Base-by-base conservation (phyloP, 1,140 invertebrate species). In the Temnothorax nylanderi region DNA sequence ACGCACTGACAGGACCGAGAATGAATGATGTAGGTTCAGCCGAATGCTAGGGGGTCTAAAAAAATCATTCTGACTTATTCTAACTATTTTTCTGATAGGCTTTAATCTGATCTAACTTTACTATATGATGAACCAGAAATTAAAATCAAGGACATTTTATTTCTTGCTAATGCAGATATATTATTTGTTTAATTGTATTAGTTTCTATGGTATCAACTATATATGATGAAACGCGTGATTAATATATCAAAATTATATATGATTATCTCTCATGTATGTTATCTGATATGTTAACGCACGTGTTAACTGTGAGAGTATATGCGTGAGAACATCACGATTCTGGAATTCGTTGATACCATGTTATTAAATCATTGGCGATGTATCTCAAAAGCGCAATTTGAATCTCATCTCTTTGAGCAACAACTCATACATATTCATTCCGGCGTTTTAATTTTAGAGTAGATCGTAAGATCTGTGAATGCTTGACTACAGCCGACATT, bases 381-480 rank as follows among this genome's bases (percentile, higher is more conserved):
- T 82, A 60, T 51, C 26, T 74, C 80, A 49, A 74, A 74, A 74
- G 54, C 67, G 80, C 67, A 82, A 82, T 74, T 82, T 82, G 72
- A 72, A 82, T 82, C 78, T 44, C 78, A 82, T 82, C 67, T 82
- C 51, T 82, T 72, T 82, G 78, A 72, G 67, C 21, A 21, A 82
- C 64, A 69, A 81, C 78, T 82, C 78, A 72, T 82, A 58, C 78
- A 82, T 82, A 82, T 82, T 82, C 65, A 82, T 72, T 32, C 41
- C 16, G 41, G 37, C 3, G 37, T 71, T 82, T 82, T 82, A 82
- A 82, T 82, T 82, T 82, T 82, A 82, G 64, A 81, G 47, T 51
- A 81, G 67, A 82, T 82, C 51, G 51, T 72, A 82, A 82, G 65
- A 82, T 71, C 78, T 82, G 21, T 56, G 67, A 72, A 82, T 82